A percentile compares a stretch with the other conserved stretches of the same genome.
phyloP scores from a whole-genome alignment of 1,140 invertebrate genomes.

The Macrobrachium rosenbergii region DNA sequence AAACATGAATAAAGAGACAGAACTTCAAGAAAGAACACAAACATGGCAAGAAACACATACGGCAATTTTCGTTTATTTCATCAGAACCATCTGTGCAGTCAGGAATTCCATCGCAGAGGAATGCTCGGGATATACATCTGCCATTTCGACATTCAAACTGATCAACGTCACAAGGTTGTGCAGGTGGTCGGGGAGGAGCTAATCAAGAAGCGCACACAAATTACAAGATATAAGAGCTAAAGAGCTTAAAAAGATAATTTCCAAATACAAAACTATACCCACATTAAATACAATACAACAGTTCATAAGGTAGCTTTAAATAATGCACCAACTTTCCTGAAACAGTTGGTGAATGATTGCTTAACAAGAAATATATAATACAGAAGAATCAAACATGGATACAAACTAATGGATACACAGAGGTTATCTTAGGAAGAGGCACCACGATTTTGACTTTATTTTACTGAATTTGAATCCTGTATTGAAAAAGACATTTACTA shows the following conservation, averaged over 20 bases:
- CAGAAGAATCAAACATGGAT: no score
- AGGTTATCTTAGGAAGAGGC: no score
- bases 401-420: no score
- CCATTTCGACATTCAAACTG: constrained; percentile 68
- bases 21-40: neutral
- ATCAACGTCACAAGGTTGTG: constrained; percentile 39
- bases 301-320: neutral
- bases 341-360: no score
- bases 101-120: constrained; percentile 68
- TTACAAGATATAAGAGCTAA: neutral
- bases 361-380: no score
- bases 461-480: no score
- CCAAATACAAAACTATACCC: no score
- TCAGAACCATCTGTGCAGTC: constrained; percentile 70
- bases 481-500: no score
- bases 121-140: constrained; percentile 67
- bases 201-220: constrained; percentile 1
- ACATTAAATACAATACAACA: no score
- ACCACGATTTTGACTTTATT: no score
- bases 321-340: neutral
- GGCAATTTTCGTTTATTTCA: constrained; percentile 63
- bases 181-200: neutral
- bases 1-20: neutral
- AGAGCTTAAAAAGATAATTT: neutral
- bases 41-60: constrained; percentile 38